Conservation (phyloP, 1,140 invertebrate genomes). For the Lethrus apterus region DNA sequence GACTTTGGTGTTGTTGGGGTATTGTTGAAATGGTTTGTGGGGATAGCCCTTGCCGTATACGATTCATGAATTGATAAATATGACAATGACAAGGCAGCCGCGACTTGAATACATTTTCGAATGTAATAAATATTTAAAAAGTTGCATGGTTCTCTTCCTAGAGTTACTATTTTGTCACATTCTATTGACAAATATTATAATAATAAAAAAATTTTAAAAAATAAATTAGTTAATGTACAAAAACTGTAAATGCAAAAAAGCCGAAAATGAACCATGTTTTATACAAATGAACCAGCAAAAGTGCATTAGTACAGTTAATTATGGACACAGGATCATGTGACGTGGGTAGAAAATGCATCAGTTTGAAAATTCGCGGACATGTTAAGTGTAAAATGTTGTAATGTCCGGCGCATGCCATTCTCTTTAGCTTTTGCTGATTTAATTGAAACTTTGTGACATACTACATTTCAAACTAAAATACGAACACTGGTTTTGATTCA, state of each 20-base stretch:
- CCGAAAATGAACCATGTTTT: too few relatives aligned
- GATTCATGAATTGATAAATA: slow-evolving; percentile 19
- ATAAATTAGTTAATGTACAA: too few relatives aligned
- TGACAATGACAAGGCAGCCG: slow-evolving; percentile 18
- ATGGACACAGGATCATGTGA: background rate
- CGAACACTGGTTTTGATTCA: too few relatives aligned
- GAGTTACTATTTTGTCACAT: too few relatives aligned
- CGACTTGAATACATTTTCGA: slow-evolving; percentile 15
- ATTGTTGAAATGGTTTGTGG: too few relatives aligned
- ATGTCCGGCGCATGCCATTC: slow-evolving; percentile 25
- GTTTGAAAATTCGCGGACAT: slow-evolving; percentile 26
- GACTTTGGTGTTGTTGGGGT: too few relatives aligned
- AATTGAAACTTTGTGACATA: slow-evolving; percentile 32
- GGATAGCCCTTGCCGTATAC: too few relatives aligned
- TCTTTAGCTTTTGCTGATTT: slow-evolving; percentile 25
- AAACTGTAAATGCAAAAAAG: too few relatives aligned
- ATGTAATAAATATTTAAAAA: slow-evolving; percentile 11
- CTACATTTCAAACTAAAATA: slow-evolving; percentile 26
- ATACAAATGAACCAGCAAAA: too few relatives aligned
- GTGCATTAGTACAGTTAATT: too few relatives aligned
- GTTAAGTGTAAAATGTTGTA: slow-evolving; percentile 35
- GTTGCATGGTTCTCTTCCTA: slow-evolving; percentile 4
- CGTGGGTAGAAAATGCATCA: slow-evolving; percentile 6
- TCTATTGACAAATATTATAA: too few relatives aligned
- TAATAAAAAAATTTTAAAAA: too few relatives aligned